Evolutionary conservation across 1,140 invertebrate genomes (phyloP).

Genomic region (Sitophilus oryzae): DNA sequence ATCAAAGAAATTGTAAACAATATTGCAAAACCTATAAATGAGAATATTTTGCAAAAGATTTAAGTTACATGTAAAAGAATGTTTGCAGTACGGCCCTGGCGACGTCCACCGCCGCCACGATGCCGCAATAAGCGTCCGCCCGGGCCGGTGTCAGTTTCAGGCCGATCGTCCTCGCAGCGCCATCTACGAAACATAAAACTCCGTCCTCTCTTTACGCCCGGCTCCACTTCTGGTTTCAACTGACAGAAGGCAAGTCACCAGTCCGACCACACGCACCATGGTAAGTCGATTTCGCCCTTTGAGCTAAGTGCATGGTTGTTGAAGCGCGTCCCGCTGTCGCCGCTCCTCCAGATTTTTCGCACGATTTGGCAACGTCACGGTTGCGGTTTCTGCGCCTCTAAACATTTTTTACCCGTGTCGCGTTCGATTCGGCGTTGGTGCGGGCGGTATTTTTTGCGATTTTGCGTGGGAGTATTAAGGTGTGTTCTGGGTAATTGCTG

Average conservation of each 20-base stretch:
- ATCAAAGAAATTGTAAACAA: too few species aligned
- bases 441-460: too few species aligned
- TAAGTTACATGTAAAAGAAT: too few species aligned
- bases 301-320: background rate
- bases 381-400: too few species aligned
- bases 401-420: too few species aligned
- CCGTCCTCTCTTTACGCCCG: slow-evolving; percentile 51
- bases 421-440: too few species aligned
- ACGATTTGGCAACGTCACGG: too few species aligned
- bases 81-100: slow-evolving; percentile 16
- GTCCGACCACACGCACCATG: slow-evolving; percentile 56
- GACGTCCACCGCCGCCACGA: slow-evolving; percentile 14
- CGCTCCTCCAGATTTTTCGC: background rate
- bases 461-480: too few species aligned
- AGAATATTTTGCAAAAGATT: too few species aligned
- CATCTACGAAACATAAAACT: slow-evolving; percentile 69
- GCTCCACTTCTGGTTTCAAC: slow-evolving; percentile 65
- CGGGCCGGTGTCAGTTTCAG: slow-evolving; percentile 35
- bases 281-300: slow-evolving; percentile 49
- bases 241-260: slow-evolving; percentile 54
- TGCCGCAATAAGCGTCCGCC: slow-evolving; percentile 17
- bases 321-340: background rate
- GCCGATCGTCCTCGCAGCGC: slow-evolving; percentile 46
- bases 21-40: too few species aligned
- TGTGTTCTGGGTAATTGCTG: too few species aligned